Evolutionary conservation across 53 echinoderm and acorn worm species (phyloP).

Genomic region (Holothuria leucospilota): DNA sequence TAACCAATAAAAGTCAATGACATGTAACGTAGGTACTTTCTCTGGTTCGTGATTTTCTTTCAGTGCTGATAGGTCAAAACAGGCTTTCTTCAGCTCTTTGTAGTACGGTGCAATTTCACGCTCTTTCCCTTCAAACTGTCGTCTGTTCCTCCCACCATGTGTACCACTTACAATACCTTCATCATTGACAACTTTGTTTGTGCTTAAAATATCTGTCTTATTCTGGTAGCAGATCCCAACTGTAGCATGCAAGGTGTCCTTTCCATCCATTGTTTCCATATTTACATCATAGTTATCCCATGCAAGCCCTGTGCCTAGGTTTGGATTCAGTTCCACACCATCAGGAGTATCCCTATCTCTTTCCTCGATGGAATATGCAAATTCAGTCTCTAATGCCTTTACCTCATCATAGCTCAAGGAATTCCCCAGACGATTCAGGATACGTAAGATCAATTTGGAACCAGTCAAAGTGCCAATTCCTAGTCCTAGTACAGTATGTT

Average conservation of each 20-base stretch:
- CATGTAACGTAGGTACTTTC: background rate
- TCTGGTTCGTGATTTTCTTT: conserved; percentile 24
- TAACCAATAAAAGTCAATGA: conserved; percentile 66
- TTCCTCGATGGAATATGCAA: conserved; percentile 51
- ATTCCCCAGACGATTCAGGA: conserved; percentile 71
- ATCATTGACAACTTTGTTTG: background rate
- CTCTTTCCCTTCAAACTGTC: conserved; percentile 60
- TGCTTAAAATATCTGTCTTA: no score
- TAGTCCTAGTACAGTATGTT: conserved; percentile 68
- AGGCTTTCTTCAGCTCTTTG: conserved; percentile 44
- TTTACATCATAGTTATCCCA: conserved; percentile 83
- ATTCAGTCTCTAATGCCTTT: conserved; percentile 70
- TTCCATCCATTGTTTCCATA: conserved; percentile 69
- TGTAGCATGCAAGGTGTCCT: conserved; percentile 75
- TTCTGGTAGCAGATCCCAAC: conserved; percentile 83
- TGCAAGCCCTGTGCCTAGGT: conserved; percentile 60
- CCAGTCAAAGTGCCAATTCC: conserved; percentile 66
- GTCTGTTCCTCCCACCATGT: conserved; percentile 46
- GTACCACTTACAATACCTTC: background rate
- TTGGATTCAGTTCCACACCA: conserved; percentile 56
- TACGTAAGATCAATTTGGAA: conserved; percentile 54
- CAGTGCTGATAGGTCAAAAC: conserved; percentile 44
- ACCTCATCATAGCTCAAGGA: conserved; percentile 61
- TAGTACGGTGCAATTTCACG: conserved; percentile 61
- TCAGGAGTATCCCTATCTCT: conserved; percentile 42